Evolutionary conservation across 2,113 vertebrate species (phyloP).

Genomic region (Cyprinus carpio): DNA sequence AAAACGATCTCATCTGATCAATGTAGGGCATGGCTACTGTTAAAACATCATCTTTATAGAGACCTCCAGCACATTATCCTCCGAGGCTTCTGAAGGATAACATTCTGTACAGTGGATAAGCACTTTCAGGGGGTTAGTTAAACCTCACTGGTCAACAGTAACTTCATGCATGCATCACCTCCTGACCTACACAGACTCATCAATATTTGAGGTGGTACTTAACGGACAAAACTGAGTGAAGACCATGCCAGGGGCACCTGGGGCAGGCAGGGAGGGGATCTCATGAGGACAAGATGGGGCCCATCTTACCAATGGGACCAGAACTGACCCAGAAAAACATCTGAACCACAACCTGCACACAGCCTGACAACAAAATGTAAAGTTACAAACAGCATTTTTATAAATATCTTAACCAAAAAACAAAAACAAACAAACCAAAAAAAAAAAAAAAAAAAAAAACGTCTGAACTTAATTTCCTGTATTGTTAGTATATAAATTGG

Average conservation of each 20-base stretch:
- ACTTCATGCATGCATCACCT: constrained; percentile 57
- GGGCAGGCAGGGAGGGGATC: constrained; percentile 52
- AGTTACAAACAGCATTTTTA: background rate
- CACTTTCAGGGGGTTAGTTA: constrained; percentile 34
- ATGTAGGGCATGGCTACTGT: background rate
- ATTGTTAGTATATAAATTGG: background rate
- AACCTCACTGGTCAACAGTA: constrained; percentile 49
- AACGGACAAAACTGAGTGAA: constrained; percentile 76
- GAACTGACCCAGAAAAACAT: constrained; percentile 28
- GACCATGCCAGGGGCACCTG: constrained; percentile 69
- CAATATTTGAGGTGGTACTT: constrained; percentile 79
- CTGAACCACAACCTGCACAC: background rate
- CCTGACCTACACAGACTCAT: constrained; percentile 72
- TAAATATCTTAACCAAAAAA: background rate
- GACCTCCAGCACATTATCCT: constrained; percentile 12
- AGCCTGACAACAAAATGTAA: background rate
- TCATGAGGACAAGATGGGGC: constrained; percentile 17
- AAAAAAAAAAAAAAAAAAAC: background rate
- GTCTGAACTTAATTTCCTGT: background rate
- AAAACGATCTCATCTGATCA: background rate
- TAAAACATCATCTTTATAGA: background rate
- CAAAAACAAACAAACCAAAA: background rate
- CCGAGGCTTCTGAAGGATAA: constrained; percentile 26
- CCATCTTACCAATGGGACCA: constrained; percentile 12
- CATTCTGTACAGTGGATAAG: constrained; percentile 40